Evolutionary conservation across 2,888 invertebrate genomes (phyloP).

Genomic region (Pogonocherus hispidulus): DNA sequence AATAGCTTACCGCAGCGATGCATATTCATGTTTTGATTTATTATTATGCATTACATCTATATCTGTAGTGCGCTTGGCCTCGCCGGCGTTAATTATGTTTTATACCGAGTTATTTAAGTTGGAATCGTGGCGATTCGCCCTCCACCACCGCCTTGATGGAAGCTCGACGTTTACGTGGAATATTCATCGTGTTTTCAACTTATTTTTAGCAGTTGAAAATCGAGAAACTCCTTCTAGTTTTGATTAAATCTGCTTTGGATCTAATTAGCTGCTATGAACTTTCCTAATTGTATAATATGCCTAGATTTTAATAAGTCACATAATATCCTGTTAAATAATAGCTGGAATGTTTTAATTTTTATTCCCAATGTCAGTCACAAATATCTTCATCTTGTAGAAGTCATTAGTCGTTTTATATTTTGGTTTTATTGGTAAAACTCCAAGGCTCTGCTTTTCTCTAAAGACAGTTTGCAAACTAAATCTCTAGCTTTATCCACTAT

Average conservation of each 20-base stretch:
- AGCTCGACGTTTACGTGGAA: slow-evolving; percentile 51
- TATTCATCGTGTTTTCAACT: slow-evolving; percentile 70
- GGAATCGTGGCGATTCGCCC: slow-evolving; percentile 55
- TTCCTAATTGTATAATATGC: slow-evolving; percentile 9
- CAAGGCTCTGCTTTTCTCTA: too few relatives aligned
- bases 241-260: slow-evolving; percentile 19
- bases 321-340: too few relatives aligned
- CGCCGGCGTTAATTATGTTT: slow-evolving; percentile 57
- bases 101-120: slow-evolving; percentile 64
- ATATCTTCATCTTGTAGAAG: too few relatives aligned
- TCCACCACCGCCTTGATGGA: neutral
- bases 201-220: slow-evolving; percentile 24
- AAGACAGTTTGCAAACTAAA: too few relatives aligned
- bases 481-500: too few relatives aligned
- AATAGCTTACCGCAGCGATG: slow-evolving; percentile 55
- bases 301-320: neutral
- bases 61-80: slow-evolving; percentile 54
- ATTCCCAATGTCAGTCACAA: too few relatives aligned
- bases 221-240: neutral
- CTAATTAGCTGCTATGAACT: slow-evolving; percentile 17
- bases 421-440: too few relatives aligned
- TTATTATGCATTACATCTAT: slow-evolving; percentile 61
- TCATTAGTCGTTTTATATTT: too few relatives aligned
- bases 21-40: slow-evolving; percentile 62
- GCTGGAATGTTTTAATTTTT: too few relatives aligned